Conservation (phyloP, 1,140 invertebrate species). For the Ericerus pela region DNA sequence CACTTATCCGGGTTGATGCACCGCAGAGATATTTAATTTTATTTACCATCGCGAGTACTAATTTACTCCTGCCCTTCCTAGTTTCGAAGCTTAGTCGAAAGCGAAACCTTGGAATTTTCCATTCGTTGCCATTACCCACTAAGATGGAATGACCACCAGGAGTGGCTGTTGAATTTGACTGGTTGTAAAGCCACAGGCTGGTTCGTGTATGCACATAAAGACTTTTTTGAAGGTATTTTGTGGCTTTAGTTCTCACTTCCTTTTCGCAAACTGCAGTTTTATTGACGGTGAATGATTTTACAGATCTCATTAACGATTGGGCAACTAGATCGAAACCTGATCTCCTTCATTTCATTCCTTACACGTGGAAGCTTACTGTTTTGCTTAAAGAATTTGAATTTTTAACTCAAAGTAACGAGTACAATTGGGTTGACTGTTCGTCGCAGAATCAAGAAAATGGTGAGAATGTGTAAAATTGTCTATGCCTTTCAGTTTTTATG, state of each 20-base stretch:
- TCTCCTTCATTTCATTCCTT: slow-evolving; percentile 88
- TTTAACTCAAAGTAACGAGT: slow-evolving; percentile 85
- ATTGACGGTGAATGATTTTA: slow-evolving; percentile 16
- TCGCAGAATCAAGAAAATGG: slow-evolving; percentile 85
- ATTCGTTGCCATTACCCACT: slow-evolving; percentile 72
- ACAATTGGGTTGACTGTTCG: slow-evolving; percentile 98
- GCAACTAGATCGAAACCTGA: slow-evolving; percentile 76
- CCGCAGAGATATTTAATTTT: no score
- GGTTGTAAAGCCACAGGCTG: slow-evolving; percentile 85
- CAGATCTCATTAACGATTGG: slow-evolving; percentile 92
- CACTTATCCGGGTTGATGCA: no score
- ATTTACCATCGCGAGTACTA: no score
- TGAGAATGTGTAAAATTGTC: slow-evolving; percentile 25
- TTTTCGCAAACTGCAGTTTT: no score
- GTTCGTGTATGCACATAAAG: slow-evolving; percentile 86
- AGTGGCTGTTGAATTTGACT: slow-evolving; percentile 76
- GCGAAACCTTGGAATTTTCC: slow-evolving; percentile 87
- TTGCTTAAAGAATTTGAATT: slow-evolving; percentile 91
- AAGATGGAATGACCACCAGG: slow-evolving; percentile 88
- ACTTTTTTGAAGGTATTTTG: slow-evolving; percentile 68
- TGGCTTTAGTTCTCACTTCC: background rate
- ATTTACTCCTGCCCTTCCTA: slow-evolving; percentile 24
- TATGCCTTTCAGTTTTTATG: background rate
- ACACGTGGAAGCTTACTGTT: slow-evolving; percentile 86
- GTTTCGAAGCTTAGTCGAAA: slow-evolving; percentile 78